Conservation (phyloP, 2,888 invertebrate genomes). For the Cryptus viduatorius region DNA sequence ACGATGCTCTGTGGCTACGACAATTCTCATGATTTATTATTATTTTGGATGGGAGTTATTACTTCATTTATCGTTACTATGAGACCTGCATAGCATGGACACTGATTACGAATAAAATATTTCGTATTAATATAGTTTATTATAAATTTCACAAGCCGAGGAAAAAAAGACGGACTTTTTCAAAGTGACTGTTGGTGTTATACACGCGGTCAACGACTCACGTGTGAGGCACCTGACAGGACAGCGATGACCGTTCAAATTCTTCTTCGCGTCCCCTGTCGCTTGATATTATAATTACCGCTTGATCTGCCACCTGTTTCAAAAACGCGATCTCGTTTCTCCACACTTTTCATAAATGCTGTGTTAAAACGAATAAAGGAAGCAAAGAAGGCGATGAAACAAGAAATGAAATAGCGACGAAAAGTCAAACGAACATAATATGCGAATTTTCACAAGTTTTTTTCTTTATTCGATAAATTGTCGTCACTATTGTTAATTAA, state of each 20-base stretch:
- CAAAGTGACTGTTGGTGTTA: not conserved
- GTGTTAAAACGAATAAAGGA: too few relatives aligned
- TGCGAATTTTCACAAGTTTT: not conserved
- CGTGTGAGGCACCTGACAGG: constrained; percentile 25
- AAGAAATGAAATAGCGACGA: not conserved
- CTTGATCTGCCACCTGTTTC: constrained; percentile 2
- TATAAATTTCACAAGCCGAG: not conserved
- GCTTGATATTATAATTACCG: constrained; percentile 24
- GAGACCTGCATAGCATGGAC: not conserved
- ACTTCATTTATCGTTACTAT: not conserved
- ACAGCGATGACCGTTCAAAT: constrained; percentile 5
- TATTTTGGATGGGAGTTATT: not conserved
- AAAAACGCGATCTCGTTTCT: constrained; percentile 1
- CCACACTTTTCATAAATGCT: not conserved
- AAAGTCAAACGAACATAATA: not conserved
- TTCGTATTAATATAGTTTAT: not conserved
- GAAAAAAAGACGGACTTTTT: not conserved
- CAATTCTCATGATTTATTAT: not conserved
- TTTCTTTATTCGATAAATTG: not conserved
- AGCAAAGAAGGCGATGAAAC: not conserved
- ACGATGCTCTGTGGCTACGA: constrained; percentile 24
- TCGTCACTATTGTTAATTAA: not conserved
- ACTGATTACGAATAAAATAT: not conserved
- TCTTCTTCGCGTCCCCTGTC: not conserved
- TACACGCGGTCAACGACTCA: not conserved